These are phyloP conservation scores for Diplogasteroides magnus DNA, from an alignment of 1,140 invertebrate genomes.

Conservation along the genomic window DNA sequence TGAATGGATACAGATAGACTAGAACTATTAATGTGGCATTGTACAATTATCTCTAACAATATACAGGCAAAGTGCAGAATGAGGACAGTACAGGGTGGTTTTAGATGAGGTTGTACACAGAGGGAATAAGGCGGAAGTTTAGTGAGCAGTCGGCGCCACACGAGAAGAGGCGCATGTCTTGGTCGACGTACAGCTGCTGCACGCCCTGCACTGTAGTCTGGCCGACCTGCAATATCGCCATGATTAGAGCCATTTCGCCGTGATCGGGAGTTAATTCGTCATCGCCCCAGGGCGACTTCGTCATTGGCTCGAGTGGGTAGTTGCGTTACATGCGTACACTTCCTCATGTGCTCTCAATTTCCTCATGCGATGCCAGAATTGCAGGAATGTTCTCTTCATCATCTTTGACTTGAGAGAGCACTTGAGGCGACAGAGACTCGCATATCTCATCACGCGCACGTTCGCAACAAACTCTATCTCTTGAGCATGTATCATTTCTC, in stretches of 20 bases:
- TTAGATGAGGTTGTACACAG: constrained; percentile 24
- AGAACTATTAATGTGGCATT: constrained; percentile 2
- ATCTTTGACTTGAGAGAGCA: too few relatives aligned
- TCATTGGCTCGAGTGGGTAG: neutral
- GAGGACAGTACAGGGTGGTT: neutral
- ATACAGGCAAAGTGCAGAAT: neutral
- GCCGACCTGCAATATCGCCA: constrained; percentile 30
- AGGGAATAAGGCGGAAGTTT: constrained; percentile 83
- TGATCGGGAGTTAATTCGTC: neutral
- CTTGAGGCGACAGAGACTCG: too few relatives aligned
- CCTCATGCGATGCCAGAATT: too few relatives aligned
- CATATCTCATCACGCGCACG: too few relatives aligned
- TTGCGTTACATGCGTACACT: too few relatives aligned
- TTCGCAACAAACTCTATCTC: too few relatives aligned
- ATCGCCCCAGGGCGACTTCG: neutral
- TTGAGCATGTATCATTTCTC: too few relatives aligned
- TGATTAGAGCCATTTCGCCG: neutral
- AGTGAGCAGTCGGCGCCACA: constrained; percentile 97
- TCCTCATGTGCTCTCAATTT: too few relatives aligned
- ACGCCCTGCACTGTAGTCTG: constrained; percentile 66
- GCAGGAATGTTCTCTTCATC: too few relatives aligned
- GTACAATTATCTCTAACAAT: neutral
- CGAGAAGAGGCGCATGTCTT: constrained; percentile 79
- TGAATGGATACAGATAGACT: neutral
- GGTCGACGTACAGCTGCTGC: constrained; percentile 84